These are phyloP conservation scores for Nibea albiflora DNA, from an alignment of 2,113 vertebrate genomes.

Conservation along the genomic window DNA sequence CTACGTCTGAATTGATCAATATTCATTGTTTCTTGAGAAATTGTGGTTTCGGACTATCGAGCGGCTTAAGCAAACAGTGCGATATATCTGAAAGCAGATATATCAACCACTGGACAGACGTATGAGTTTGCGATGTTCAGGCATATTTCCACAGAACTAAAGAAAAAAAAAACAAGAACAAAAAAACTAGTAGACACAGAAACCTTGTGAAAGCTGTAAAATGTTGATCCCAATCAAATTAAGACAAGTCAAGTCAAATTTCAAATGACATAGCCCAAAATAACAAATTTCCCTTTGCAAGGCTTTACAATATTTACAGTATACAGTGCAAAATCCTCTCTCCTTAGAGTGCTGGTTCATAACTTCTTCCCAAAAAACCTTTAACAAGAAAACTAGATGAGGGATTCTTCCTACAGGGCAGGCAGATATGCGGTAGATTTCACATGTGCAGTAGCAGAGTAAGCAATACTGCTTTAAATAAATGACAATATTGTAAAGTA, in stretches of 20 bases:
- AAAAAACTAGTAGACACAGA: no score
- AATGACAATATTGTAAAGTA: not conserved
- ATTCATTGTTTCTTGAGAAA: not conserved
- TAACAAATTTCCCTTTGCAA: not conserved
- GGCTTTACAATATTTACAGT: not conserved
- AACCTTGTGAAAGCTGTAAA: no score
- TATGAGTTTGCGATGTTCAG: not conserved
- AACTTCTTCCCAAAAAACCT: no score
- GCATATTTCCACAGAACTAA: not conserved
- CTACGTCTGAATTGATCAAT: slow-evolving; percentile 26
- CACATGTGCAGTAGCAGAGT: not conserved
- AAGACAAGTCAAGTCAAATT: not conserved
- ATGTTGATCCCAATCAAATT: no score
- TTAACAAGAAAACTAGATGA: not conserved
- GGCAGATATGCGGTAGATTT: not conserved
- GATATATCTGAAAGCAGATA: slow-evolving; percentile 1
- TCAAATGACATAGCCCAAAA: not conserved
- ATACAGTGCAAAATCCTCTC: not conserved
- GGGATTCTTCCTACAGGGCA: not conserved
- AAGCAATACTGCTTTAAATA: not conserved
- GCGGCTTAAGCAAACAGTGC: slow-evolving; percentile 5
- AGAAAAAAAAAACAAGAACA: no score
- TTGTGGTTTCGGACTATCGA: slow-evolving; percentile 30
- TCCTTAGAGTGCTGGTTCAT: not conserved
- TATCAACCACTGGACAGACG: not conserved